phyloP scores from a whole-genome alignment of 2,797 vertebrate genomes.

The Artibeus jamaicensis region DNA sequence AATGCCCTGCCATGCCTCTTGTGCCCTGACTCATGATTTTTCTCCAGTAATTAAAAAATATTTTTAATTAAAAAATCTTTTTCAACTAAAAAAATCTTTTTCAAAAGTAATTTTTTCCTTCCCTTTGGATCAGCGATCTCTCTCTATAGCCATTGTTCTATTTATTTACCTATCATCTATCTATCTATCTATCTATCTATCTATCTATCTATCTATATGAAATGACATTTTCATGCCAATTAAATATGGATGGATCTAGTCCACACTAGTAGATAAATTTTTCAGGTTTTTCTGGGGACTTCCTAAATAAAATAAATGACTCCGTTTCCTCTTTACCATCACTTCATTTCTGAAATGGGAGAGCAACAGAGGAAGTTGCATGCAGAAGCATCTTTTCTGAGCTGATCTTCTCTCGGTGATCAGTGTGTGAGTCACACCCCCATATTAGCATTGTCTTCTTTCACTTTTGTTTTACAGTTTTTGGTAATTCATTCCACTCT shows the following conservation, averaged over 20 bases:
- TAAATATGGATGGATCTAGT: not conserved
- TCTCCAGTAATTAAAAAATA: not conserved
- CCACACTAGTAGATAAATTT: not conserved
- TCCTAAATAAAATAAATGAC: not conserved
- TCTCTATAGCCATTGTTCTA: not conserved
- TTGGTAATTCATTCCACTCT: not conserved
- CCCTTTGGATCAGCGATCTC: not conserved
- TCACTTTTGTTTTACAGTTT: not conserved
- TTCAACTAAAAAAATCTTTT: not conserved
- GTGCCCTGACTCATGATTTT: not conserved
- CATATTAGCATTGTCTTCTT: not conserved
- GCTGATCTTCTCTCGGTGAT: not conserved
- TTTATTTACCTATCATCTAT: no score
- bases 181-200: no score
- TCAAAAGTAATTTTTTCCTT: not conserved
- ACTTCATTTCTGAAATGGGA: no score
- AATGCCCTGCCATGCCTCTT: not conserved
- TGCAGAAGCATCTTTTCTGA: not conserved
- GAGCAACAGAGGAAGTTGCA: no score
- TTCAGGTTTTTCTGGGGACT: not conserved
- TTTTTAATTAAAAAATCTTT: not conserved
- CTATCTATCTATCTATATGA: not conserved
- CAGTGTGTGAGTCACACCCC: not conserved
- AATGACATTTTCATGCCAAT: accelerated
- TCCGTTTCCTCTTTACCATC: not conserved